Percentiles rank a stretch among this genome's conserved stretches.
phyloP scores from a whole-genome alignment of 2,797 vertebrate genomes.

The Calcarius lapponicus region DNA sequence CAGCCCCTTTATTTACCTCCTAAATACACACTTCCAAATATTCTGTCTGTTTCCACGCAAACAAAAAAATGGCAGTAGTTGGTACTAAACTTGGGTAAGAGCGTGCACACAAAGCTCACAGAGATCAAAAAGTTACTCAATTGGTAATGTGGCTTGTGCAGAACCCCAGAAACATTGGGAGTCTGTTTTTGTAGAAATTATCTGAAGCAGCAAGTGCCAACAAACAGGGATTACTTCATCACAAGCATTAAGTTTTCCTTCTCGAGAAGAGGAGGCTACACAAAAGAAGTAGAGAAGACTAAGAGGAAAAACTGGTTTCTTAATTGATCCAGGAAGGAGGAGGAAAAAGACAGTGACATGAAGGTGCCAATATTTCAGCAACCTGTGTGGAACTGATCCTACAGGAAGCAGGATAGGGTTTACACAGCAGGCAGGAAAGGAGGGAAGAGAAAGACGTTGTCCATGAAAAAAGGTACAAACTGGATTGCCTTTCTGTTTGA shows the following conservation, averaged over 20 bases:
- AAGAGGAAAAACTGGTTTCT: conserved; percentile 74
- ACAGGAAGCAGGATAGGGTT: not conserved
- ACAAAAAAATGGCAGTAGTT: not conserved
- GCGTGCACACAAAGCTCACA: not conserved
- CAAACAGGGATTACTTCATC: conserved; percentile 59
- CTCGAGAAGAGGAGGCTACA: not conserved
- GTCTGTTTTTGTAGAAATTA: conserved; percentile 42
- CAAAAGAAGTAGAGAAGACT: conserved; percentile 3
- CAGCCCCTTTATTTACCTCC: not conserved
- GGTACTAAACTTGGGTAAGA: not conserved
- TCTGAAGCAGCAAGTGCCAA: conserved; percentile 51
- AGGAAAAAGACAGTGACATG: conserved; percentile 46
- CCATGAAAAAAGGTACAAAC: conserved; percentile 12
- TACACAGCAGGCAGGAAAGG: not conserved
- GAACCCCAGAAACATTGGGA: conserved; percentile 1
- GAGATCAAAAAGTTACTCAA: not conserved
- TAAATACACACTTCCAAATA: not conserved
- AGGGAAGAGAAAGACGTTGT: not conserved
- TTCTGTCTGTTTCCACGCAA: not conserved
- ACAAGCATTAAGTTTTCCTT: conserved; percentile 7
- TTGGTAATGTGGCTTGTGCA: not conserved
- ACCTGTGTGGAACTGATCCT: conserved; percentile 32
- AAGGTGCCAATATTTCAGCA: conserved; percentile 56
- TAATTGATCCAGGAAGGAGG: conserved; percentile 60
- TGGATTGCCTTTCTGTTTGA: not conserved